Conservation (phyloP, 2,888 invertebrate species). For the Eupithecia vulgata region DNA sequence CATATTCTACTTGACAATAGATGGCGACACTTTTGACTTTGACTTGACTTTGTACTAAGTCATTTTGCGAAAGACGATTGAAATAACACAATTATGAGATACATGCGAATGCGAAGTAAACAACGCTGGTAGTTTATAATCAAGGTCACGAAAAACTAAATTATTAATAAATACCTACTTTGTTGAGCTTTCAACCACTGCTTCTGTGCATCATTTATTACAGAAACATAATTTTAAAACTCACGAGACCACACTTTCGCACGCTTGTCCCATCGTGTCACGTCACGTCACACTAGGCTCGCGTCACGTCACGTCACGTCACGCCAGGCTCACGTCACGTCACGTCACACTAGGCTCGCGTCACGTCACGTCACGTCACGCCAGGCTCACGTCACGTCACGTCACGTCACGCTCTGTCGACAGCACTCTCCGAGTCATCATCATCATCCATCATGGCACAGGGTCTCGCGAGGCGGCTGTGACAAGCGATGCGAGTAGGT, state of each 20-base stretch:
- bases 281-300: not conserved
- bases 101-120: too few species aligned
- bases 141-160: too few species aligned
- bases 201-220: not conserved
- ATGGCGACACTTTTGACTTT: too few species aligned
- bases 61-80: too few species aligned
- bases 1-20: too few species aligned
- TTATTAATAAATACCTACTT: too few species aligned
- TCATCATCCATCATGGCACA: not conserved
- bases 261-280: not conserved
- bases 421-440: not conserved
- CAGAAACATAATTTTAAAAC: too few species aligned
- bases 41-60: too few species aligned
- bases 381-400: slow-evolving; percentile 4
- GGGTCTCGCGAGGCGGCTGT: not conserved
- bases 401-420: not conserved
- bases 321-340: slow-evolving; percentile 2
- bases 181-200: not conserved
- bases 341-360: slow-evolving; percentile 1
- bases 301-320: not conserved
- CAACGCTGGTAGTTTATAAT: too few species aligned
- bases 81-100: too few species aligned
- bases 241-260: not conserved
- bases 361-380: not conserved
- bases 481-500: not conserved